Evolutionary conservation across 2,797 vertebrate genomes (phyloP).

Genomic region (Rhinatrema bivittatum): DNA sequence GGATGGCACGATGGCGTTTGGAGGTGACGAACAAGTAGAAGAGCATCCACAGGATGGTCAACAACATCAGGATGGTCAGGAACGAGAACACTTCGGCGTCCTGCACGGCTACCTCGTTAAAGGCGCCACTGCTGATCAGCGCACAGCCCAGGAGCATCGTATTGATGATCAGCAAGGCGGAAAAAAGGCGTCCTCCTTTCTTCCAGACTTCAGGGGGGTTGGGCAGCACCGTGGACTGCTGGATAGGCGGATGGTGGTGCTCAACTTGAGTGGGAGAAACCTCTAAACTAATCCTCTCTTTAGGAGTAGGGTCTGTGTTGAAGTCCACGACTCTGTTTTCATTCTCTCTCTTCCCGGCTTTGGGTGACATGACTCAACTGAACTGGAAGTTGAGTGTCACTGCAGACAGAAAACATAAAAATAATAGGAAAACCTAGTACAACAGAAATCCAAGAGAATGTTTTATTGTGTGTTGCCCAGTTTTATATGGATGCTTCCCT

Average conservation of each 20-base stretch:
- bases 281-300: conserved; percentile 35
- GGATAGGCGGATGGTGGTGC: too few relatives aligned
- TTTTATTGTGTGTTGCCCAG: too few relatives aligned
- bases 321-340: conserved; percentile 46
- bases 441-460: too few relatives aligned
- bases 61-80: conserved; percentile 46
- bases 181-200: conserved; percentile 42
- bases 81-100: conserved; percentile 42
- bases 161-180: conserved; percentile 57
- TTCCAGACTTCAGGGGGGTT: background rate
- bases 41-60: conserved; percentile 53
- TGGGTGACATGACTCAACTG: too few relatives aligned
- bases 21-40: conserved; percentile 53
- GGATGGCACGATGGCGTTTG: conserved; percentile 28
- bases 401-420: conserved; percentile 13
- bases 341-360: too few relatives aligned
- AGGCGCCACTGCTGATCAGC: conserved; percentile 35
- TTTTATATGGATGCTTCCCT: too few relatives aligned
- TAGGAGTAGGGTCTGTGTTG: conserved; percentile 46
- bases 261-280: conserved; percentile 35
- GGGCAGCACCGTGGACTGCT: background rate
- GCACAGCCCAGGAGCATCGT: conserved; percentile 51
- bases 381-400: background rate
- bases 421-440: too few relatives aligned
- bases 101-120: conserved; percentile 25